These are phyloP conservation scores for Stegostoma tigrinum DNA, from an alignment of 2,113 vertebrate species.

Conservation along the genomic window DNA sequence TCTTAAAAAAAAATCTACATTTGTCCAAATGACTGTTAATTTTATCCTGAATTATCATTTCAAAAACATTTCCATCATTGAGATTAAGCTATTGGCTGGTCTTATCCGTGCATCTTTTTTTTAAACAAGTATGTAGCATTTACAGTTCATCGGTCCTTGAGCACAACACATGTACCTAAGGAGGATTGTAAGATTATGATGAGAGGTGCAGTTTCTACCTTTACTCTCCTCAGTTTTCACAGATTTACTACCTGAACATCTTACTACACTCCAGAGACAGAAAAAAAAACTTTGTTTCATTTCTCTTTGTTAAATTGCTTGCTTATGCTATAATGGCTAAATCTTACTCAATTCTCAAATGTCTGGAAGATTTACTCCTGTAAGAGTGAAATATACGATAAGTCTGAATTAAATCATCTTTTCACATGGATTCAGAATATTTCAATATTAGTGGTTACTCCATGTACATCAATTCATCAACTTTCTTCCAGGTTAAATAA, in stretches of 20 bases:
- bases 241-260: neutral
- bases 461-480: constrained; percentile 48
- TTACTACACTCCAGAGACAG: neutral
- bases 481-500: constrained; percentile 51
- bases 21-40: neutral
- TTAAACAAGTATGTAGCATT: neutral
- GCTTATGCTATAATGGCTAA: neutral
- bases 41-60: neutral
- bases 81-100: neutral
- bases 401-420: neutral
- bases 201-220: neutral
- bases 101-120: neutral
- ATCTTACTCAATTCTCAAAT: neutral
- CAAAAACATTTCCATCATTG: neutral
- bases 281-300: neutral
- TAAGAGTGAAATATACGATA: neutral
- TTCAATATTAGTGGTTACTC: constrained; percentile 40
- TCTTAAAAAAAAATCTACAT: neutral
- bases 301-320: neutral
- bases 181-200: neutral
- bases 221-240: neutral
- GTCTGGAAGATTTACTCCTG: neutral
- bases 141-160: neutral
- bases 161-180: neutral
- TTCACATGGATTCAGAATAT: neutral